Conservation (phyloP, 1,140 invertebrate genomes). For the Lordiphosa mommai region DNA sequence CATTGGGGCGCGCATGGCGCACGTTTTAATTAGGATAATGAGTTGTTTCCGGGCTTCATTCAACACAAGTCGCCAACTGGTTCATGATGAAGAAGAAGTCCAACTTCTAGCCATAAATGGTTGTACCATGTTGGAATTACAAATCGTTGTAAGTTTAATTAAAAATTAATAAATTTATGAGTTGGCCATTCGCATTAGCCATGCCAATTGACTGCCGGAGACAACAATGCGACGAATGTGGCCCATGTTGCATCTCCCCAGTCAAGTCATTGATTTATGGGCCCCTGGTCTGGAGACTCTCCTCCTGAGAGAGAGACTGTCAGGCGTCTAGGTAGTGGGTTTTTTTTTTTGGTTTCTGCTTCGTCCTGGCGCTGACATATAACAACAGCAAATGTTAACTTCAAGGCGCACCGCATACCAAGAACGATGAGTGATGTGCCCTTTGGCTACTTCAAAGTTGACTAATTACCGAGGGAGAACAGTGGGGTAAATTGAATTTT, state of each 20-base stretch:
- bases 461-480: constrained; percentile 54
- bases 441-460: constrained; percentile 66
- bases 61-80: constrained; percentile 20
- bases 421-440: constrained; percentile 36
- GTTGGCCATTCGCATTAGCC: constrained; percentile 70
- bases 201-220: constrained; percentile 67
- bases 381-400: constrained; percentile 12
- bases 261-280: constrained; percentile 39
- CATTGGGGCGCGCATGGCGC: constrained; percentile 69
- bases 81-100: constrained; percentile 8
- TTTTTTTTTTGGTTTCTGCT: constrained; percentile 3
- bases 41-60: constrained; percentile 75
- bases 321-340: constrained; percentile 16
- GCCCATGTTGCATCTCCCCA: constrained; percentile 13
- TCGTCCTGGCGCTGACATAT: constrained; percentile 3
- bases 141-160: constrained; percentile 75
- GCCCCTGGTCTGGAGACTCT: constrained; percentile 10
- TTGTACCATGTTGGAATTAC: constrained; percentile 62
- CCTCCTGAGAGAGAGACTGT: constrained; percentile 34
- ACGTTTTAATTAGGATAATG: constrained; percentile 80
- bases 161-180: constrained; percentile 78
- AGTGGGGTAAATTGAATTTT: constrained; percentile 12
- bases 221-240: constrained; percentile 25
- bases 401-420: constrained; percentile 47
- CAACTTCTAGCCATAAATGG: constrained; percentile 54